Evolutionary conservation across 2,888 invertebrate genomes (phyloP).

Genomic region (Ormyrus thymus): DNA sequence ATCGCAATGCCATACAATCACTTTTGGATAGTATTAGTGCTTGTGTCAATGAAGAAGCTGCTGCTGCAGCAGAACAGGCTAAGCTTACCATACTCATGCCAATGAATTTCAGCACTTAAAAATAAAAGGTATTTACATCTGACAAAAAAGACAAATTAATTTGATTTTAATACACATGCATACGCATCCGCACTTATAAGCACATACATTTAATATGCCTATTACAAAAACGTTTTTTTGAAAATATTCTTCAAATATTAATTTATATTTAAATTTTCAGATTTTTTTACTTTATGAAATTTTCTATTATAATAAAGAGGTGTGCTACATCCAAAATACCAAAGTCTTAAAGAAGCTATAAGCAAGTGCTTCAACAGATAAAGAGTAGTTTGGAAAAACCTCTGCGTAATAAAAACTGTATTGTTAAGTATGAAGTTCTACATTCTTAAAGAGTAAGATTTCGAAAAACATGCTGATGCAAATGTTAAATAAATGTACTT

Average conservation of each 20-base stretch:
- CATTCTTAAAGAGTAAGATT: constrained; percentile 25
- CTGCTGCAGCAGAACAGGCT: constrained; percentile 64
- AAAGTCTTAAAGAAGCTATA: constrained; percentile 46
- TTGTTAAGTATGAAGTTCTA: constrained; percentile 34
- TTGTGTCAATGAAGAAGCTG: constrained; percentile 67
- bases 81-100: constrained; percentile 72
- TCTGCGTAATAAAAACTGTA: constrained; percentile 39
- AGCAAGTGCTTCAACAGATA: constrained; percentile 31
- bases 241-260: not conserved
- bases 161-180: too few relatives aligned
- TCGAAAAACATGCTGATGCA: constrained; percentile 27
- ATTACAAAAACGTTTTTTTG: not conserved
- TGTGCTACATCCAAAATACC: constrained; percentile 47
- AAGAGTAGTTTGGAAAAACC: constrained; percentile 50
- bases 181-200: too few relatives aligned
- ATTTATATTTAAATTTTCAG: constrained; percentile 29
- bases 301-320: constrained; percentile 48
- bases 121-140: constrained; percentile 35
- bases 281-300: constrained; percentile 45
- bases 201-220: too few relatives aligned
- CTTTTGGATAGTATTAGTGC: constrained; percentile 70
- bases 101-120: constrained; percentile 68
- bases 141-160: not conserved
- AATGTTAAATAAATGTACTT: constrained; percentile 55
- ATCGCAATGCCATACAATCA: constrained; percentile 67